Percentiles rank a stretch among this genome's conserved stretches.
phyloP scores from a whole-genome alignment of 2,888 invertebrate genomes.

The Antitype chi region DNA sequence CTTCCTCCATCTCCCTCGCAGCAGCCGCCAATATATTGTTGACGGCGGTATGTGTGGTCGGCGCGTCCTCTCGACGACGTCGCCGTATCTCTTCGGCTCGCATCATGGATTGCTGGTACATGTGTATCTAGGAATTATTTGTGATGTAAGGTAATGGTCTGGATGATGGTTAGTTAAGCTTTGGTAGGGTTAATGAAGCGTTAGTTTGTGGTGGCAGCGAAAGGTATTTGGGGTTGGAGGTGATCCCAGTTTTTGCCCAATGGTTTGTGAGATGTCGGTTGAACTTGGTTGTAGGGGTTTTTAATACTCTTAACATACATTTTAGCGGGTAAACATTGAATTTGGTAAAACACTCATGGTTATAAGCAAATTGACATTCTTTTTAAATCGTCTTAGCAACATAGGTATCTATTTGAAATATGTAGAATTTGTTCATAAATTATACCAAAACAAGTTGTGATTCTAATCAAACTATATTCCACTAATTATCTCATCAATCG shows the following conservation, averaged over 20 bases:
- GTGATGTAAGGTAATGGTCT: conserved; percentile 60
- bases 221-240: conserved; percentile 22
- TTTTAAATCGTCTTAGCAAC: conserved; percentile 16
- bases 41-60: conserved; percentile 86
- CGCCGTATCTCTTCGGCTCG: conserved; percentile 86
- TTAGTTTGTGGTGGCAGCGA: conserved; percentile 24
- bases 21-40: conserved; percentile 89
- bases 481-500: conserved; percentile 63
- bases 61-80: conserved; percentile 83
- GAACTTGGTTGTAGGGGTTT: neutral
- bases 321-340: conserved; percentile 19
- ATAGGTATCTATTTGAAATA: neutral
- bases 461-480: conserved; percentile 52
- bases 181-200: conserved; percentile 35
- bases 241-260: conserved; percentile 38
- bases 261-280: conserved; percentile 4
- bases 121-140: conserved; percentile 81
- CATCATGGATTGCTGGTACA: conserved; percentile 90
- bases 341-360: neutral
- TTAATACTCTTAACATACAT: too few relatives aligned
- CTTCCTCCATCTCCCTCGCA: conserved; percentile 88
- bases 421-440: conserved; percentile 41
- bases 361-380: neutral
- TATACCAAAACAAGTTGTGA: conserved; percentile 47
- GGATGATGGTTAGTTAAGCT: conserved; percentile 56